phyloP scores from a whole-genome alignment of 2,888 invertebrate genomes.

The Halictus quadricinctus region DNA sequence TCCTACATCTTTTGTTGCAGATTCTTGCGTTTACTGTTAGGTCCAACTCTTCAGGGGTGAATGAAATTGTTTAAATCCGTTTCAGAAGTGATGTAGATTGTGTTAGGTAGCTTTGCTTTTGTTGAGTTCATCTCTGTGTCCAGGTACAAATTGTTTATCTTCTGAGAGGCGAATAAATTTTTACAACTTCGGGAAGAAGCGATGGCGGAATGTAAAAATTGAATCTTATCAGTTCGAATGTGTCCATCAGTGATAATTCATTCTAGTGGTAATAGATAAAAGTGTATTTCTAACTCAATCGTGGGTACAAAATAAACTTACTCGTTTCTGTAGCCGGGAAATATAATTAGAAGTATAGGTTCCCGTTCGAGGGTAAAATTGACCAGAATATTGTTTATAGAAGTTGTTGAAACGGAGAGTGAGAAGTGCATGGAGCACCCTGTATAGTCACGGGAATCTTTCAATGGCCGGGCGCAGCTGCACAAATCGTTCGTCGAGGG shows the following conservation, averaged over 20 bases:
- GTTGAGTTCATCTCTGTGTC: not conserved
- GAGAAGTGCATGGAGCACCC: not conserved
- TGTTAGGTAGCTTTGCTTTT: not conserved
- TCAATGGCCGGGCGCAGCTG: not conserved
- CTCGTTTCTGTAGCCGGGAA: not conserved
- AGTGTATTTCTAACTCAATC: not conserved
- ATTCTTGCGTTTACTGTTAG: not conserved
- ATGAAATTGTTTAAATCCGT: too few relatives aligned
- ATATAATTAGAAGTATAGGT: not conserved
- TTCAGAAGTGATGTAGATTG: too few relatives aligned
- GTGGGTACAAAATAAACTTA: not conserved
- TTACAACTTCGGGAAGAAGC: too few relatives aligned
- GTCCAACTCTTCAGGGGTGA: too few relatives aligned
- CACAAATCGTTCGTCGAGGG: constrained; percentile 14
- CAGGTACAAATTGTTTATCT: too few relatives aligned
- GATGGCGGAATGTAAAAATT: too few relatives aligned
- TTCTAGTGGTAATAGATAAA: not conserved
- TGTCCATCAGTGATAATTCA: too few relatives aligned
- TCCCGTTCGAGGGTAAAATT: too few relatives aligned
- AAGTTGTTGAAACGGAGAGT: not conserved
- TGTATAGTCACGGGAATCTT: not conserved
- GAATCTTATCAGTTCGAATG: too few relatives aligned
- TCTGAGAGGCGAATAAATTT: too few relatives aligned
- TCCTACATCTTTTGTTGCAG: not conserved
- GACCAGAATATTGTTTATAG: not conserved